Percentiles rank a stretch among this genome's conserved stretches.
Evolutionary conservation across 2,113 vertebrate genomes (phyloP).

Genomic region (Hyaena hyaena): DNA sequence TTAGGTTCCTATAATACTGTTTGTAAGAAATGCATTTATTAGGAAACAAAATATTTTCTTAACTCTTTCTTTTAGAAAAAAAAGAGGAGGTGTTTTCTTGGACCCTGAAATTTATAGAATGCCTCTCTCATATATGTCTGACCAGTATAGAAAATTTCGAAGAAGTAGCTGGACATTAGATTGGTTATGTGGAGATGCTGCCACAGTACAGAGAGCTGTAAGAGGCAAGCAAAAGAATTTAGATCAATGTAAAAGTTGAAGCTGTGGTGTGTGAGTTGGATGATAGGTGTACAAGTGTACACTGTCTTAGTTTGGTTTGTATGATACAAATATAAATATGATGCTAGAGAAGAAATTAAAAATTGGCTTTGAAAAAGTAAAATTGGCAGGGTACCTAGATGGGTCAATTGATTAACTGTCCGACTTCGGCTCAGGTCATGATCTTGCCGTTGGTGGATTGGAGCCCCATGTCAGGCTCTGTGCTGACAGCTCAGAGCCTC

Average conservation of each 20-base stretch:
- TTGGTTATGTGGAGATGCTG: neutral
- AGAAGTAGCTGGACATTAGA: slow-evolving; percentile 35
- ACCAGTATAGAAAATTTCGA: slow-evolving; percentile 17
- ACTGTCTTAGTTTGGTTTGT: neutral
- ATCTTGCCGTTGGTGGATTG: no score
- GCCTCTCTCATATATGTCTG: neutral
- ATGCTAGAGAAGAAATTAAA: slow-evolving; percentile 38
- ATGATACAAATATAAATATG: neutral
- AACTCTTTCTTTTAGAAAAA: slow-evolving; percentile 59
- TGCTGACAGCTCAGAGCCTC: no score
- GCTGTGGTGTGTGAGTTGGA: neutral
- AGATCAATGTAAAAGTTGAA: neutral
- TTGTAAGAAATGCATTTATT: slow-evolving; percentile 51
- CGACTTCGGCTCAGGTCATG: no score
- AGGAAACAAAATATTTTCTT: slow-evolving; percentile 29
- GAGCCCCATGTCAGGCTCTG: no score
- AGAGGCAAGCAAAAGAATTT: slow-evolving; percentile 6
- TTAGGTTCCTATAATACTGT: slow-evolving; percentile 1
- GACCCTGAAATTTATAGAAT: neutral
- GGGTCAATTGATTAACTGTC: no score
- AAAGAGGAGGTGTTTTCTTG: slow-evolving; percentile 34
- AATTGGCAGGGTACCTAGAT: neutral
- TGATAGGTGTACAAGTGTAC: neutral
- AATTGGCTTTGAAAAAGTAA: neutral
- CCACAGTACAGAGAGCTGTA: neutral